These are phyloP conservation scores for Paradoxurus hermaphroditus DNA, from an alignment of 2,113 vertebrate species.

Conservation along the genomic window DNA sequence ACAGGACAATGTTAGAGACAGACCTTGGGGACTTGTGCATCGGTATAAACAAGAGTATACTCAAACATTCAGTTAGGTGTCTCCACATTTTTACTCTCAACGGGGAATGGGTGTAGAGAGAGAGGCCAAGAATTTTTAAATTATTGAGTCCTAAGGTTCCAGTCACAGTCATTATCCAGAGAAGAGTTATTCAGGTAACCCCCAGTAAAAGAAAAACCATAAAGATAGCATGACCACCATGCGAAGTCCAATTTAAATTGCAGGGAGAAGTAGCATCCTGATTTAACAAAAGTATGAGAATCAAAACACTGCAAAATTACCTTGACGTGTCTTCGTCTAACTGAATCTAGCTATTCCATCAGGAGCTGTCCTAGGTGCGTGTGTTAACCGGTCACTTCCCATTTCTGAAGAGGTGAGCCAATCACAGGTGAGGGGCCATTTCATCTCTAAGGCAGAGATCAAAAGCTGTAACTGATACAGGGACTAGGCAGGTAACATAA, in stretches of 20 bases:
- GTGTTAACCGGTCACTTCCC: not conserved
- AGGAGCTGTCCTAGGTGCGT: not conserved
- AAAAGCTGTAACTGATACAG: not conserved
- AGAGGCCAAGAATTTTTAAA: constrained; percentile 54
- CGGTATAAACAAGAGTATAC: constrained; percentile 60
- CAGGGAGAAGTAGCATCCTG: not conserved
- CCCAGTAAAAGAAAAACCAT: not conserved
- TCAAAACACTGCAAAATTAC: not conserved
- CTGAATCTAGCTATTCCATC: not conserved
- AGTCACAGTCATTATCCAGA: not conserved
- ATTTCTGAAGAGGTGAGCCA: not conserved
- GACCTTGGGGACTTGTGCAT: constrained; percentile 57
- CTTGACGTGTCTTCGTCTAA: not conserved
- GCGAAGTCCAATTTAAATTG: not conserved
- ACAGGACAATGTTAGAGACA: constrained; percentile 64
- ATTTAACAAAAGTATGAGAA: not conserved
- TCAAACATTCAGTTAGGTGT: constrained; percentile 69
- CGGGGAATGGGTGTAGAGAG: not conserved
- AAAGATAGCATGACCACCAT: not conserved
- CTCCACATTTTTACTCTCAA: constrained; percentile 11
- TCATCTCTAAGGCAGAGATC: not conserved
- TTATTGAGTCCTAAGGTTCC: not conserved
- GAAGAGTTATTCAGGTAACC: not conserved
- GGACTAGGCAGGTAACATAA: not conserved
- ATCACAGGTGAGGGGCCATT: not conserved